Evolutionary conservation across 2,888 invertebrate species (phyloP).

Genomic region (Drosophila niveifrons): DNA sequence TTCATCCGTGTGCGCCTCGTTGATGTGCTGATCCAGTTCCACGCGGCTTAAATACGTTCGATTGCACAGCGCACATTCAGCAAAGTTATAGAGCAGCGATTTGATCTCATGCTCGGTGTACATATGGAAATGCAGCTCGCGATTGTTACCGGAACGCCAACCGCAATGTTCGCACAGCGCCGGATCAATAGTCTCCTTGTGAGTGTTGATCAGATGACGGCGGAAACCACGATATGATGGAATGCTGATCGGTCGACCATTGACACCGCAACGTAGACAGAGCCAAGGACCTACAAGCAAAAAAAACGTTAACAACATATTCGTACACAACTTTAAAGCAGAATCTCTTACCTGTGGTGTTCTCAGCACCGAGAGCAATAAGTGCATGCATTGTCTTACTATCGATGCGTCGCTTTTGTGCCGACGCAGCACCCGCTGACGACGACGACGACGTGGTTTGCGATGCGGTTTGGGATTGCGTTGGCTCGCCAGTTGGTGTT

Average conservation of each 20-base stretch:
- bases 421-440: slow-evolving; percentile 23
- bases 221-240: slow-evolving; percentile 92
- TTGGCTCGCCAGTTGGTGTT: slow-evolving; percentile 14
- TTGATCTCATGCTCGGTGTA: slow-evolving; percentile 93
- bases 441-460: slow-evolving; percentile 22
- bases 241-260: slow-evolving; percentile 90
- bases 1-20: slow-evolving; percentile 86
- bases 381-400: slow-evolving; percentile 88
- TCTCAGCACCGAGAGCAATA: slow-evolving; percentile 88
- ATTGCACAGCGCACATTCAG: slow-evolving; percentile 92
- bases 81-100: slow-evolving; percentile 90
- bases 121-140: slow-evolving; percentile 91
- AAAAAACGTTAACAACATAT: not conserved
- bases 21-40: slow-evolving; percentile 90
- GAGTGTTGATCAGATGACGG: slow-evolving; percentile 92
- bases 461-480: slow-evolving; percentile 26
- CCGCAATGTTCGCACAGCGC: slow-evolving; percentile 95
- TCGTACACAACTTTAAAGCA: not conserved
- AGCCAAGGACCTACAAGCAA: slow-evolving; percentile 89
- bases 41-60: slow-evolving; percentile 90
- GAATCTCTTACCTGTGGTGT: slow-evolving; percentile 86
- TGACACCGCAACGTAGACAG: slow-evolving; percentile 91
- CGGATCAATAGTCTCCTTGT: slow-evolving; percentile 91
- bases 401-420: slow-evolving; percentile 87
- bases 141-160: slow-evolving; percentile 90